Conservation (phyloP, 2,888 invertebrate genomes). For the Trachelus iudaicus region DNA sequence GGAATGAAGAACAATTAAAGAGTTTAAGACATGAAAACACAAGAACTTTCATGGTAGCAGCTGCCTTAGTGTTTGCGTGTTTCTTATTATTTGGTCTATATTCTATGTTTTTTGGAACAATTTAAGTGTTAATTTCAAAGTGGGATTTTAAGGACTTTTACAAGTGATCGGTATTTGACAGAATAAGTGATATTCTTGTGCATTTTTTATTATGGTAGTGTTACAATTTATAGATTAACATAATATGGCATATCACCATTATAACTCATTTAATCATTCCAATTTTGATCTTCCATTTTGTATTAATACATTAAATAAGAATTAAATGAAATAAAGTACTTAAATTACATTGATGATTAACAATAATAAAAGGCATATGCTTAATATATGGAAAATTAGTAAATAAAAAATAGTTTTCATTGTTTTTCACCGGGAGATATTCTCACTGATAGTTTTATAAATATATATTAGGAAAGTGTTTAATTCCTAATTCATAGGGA, state of each 20-base stretch:
- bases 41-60: conserved; percentile 52
- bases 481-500: neutral
- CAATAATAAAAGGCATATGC: neutral
- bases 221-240: neutral
- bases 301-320: neutral
- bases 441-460: neutral
- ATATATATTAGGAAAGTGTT: neutral
- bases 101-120: conserved; percentile 32
- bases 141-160: neutral
- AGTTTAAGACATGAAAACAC: conserved; percentile 51
- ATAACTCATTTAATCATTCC: neutral
- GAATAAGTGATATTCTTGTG: neutral
- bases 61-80: conserved; percentile 46
- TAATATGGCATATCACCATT: neutral
- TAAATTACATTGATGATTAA: neutral
- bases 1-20: conserved; percentile 47
- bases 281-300: neutral
- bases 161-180: neutral
- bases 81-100: conserved; percentile 52
- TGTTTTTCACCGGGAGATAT: too few relatives aligned
- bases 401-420: neutral
- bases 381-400: neutral
- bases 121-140: neutral
- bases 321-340: neutral
- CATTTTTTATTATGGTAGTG: neutral